These are phyloP conservation scores for Synanthedon myopaeformis DNA, from an alignment of 2,888 invertebrate species.

Conservation along the genomic window DNA sequence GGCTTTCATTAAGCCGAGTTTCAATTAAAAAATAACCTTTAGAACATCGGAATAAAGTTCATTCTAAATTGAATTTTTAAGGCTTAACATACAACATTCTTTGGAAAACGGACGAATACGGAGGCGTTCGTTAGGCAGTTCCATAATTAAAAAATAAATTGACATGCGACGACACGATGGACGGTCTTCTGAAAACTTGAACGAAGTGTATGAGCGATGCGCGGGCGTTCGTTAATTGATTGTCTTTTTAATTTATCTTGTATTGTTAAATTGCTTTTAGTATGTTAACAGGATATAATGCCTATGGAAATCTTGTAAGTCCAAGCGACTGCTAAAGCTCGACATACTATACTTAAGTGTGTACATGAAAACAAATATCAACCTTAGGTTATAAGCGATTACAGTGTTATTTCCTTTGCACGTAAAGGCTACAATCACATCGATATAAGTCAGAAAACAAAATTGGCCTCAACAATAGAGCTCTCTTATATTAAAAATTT, in stretches of 20 bases:
- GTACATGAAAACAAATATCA: too few species aligned
- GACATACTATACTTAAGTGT: too few species aligned
- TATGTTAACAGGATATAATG: too few species aligned
- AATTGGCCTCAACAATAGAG: too few species aligned
- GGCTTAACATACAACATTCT: constrained; percentile 8
- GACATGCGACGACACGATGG: constrained; percentile 19
- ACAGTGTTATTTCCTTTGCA: too few species aligned
- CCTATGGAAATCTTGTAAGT: too few species aligned
- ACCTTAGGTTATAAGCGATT: too few species aligned
- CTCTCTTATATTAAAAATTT: too few species aligned
- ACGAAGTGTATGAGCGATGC: constrained; percentile 27
- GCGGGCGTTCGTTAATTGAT: constrained; percentile 15
- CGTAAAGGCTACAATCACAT: too few species aligned
- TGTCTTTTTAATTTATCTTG: constrained; percentile 5
- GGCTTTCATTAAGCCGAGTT: constrained; percentile 13
- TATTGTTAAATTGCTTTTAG: not conserved
- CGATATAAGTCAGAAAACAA: too few species aligned
- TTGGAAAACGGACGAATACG: constrained; percentile 11
- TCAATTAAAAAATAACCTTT: constrained; percentile 10
- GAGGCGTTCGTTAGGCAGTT: constrained; percentile 55
- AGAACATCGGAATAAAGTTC: constrained; percentile 11
- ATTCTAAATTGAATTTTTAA: constrained; percentile 7
- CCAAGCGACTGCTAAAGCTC: too few species aligned
- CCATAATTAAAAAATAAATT: constrained; percentile 57
- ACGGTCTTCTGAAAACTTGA: constrained; percentile 44